Base-by-base conservation (phyloP, 2,888 invertebrate species). In the Oligia latruncula region DNA sequence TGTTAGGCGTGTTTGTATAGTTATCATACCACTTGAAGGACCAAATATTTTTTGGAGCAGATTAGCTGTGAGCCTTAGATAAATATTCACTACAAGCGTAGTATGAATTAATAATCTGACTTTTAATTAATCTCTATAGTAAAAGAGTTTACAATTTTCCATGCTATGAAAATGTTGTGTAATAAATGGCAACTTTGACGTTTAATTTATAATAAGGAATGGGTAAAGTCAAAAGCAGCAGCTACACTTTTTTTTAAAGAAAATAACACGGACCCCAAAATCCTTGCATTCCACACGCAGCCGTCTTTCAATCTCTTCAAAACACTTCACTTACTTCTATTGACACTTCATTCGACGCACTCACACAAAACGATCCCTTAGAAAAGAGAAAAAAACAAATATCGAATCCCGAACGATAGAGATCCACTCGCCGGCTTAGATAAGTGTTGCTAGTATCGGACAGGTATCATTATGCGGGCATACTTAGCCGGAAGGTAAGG, bases 401-500 rank as follows among this genome's bases (percentile, higher is more conserved):
- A 89, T 88, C 79, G 82, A 73, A 89, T 81, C 87, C 81, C 87
- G 80, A 77, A 71, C 90, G 92, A 92, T 93, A 92, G 88, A 92
- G 91, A 92, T 91, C 91, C 92, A 89, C 91, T 90, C 89, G 88
- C 88, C 75, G 90, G 90, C 89, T 89, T 88, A 92, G 95, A 94
- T 95, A 95, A 95, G 95, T 95, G 95, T 94, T 92, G 92, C 93
- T 89, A 93, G 95, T 95, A 94, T 95, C 93, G 95, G 95, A 93
- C 96, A 97, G 96, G 96, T 96, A 96, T 95, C 96, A 95, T 96
- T 96, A 96, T 95, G 95, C 95, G 95, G 93, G 95, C 93, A 95
- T 95, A 95, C 96, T 96, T 96, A 95, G 94, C 95, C 95, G 94
- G 95, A 95, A 95, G 95, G 95, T 92, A 87, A 90, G 88, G 90